Percentiles rank a stretch among this genome's conserved stretches.
Evolutionary conservation across 1,140 invertebrate species (phyloP).

Genomic region (Micrasema longulum): DNA sequence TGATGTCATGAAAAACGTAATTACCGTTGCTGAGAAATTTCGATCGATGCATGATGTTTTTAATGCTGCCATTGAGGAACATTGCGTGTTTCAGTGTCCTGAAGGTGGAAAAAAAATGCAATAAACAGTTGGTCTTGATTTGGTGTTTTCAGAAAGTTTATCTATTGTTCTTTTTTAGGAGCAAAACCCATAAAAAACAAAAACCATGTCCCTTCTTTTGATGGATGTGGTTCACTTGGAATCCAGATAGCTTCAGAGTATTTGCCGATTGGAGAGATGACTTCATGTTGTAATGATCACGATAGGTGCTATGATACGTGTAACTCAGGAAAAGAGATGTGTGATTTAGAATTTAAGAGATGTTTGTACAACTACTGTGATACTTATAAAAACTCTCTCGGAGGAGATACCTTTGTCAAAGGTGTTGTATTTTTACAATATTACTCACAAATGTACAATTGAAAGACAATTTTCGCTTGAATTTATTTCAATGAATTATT

Average conservation of each 20-base stretch:
- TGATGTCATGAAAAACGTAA: slow-evolving; percentile 79
- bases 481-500: neutral
- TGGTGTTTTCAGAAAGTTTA: slow-evolving; percentile 12
- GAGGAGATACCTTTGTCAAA: slow-evolving; percentile 74
- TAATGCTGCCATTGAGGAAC: slow-evolving; percentile 85
- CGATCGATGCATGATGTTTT: slow-evolving; percentile 83
- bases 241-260: slow-evolving; percentile 80
- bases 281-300: slow-evolving; percentile 86
- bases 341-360: slow-evolving; percentile 87
- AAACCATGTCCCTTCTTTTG: slow-evolving; percentile 77
- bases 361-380: slow-evolving; percentile 89
- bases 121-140: slow-evolving; percentile 45
- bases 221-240: slow-evolving; percentile 86
- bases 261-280: slow-evolving; percentile 82
- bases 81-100: slow-evolving; percentile 82
- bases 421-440: slow-evolving; percentile 64
- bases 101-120: no score
- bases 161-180: slow-evolving; percentile 70
- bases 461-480: no score
- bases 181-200: slow-evolving; percentile 75
- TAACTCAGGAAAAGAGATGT: slow-evolving; percentile 85
- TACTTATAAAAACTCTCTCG: slow-evolving; percentile 71
- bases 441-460: no score
- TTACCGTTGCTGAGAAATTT: slow-evolving; percentile 81
- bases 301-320: slow-evolving; percentile 93